A percentile compares a stretch with the other conserved stretches of the same genome.
Evolutionary conservation across 1,140 invertebrate genomes (phyloP).

Genomic region (Hylaeus anthracinus): DNA sequence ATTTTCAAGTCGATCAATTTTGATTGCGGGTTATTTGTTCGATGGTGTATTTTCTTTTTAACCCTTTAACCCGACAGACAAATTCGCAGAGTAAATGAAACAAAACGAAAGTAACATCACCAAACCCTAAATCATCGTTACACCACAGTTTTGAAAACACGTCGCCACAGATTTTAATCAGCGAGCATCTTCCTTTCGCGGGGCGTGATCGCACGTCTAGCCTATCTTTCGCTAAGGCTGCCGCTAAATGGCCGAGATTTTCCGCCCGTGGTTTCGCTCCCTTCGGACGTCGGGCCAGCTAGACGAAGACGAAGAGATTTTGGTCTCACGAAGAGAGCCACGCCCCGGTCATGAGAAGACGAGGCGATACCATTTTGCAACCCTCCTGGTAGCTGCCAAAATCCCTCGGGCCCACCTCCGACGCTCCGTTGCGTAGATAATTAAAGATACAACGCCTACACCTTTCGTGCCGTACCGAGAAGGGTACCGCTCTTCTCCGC

Average conservation of each 20-base stretch:
- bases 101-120: too few relatives aligned
- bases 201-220: neutral
- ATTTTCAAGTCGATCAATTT: too few relatives aligned
- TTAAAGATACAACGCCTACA: conserved; percentile 75
- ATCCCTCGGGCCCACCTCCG: conserved; percentile 56
- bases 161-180: neutral
- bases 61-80: too few relatives aligned
- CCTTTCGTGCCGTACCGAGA: conserved; percentile 35
- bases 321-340: conserved; percentile 59
- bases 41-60: too few relatives aligned
- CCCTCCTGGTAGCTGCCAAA: conserved; percentile 56
- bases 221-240: neutral
- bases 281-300: conserved; percentile 31
- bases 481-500: conserved; percentile 2
- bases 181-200: neutral
- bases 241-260: conserved; percentile 40
- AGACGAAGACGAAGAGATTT: conserved; percentile 57
- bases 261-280: conserved; percentile 14
- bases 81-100: too few relatives aligned
- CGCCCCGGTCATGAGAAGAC: conserved; percentile 69
- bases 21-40: too few relatives aligned
- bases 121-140: too few relatives aligned
- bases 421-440: conserved; percentile 67
- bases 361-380: conserved; percentile 72
- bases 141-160: too few relatives aligned